Evolutionary conservation across 2,113 vertebrate species (phyloP), one percentile per base, ranked within the genome.

Genomic region (Odontesthes bonariensis): DNA sequence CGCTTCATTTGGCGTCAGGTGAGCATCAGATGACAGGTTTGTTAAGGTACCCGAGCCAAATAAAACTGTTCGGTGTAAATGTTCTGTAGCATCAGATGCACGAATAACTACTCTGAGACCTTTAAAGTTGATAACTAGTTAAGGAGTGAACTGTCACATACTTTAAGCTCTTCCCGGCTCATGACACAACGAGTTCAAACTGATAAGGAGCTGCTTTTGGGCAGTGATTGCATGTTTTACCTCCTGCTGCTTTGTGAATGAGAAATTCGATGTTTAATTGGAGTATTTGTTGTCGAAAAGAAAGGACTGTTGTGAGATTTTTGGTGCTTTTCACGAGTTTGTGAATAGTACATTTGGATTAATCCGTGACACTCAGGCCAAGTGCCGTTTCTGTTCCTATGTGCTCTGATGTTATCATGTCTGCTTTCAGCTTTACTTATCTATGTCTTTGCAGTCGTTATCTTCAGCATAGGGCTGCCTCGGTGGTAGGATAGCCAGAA

Each of bases 1-100:
- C 47, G 61, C 46, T 51, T 73, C 57, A 17, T 17, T 62, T 22
- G 46, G n/a, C 23, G 70, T 87, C 87, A 89, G 83, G 83, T 87
- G 87, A 85, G 60, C 60, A 27, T 76, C 80, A 65, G 71, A 19
- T 12, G 70, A 79, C 27, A 54, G 51, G 73, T 81, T 77, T 57
- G 7, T 73, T 46, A 23, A 58, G 55, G 31, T 59, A 31, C 31
- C 61, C 7, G 20, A 56, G n/a, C 11, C 16, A 8, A 27, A 27
- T 5, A 4, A 52, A 27, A 51, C 2, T 12, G 17, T 8, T 35
- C 7, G 1, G 16, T 44, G 2, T 17, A 27, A 14, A 40, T 44
- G 17, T 35, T 46, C 46, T n/a, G 16, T 33, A 19, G 40, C 35
- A 33, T 44, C 10, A 62, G n/a, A 14, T 58, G 35, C 0, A 64